phyloP scores from a whole-genome alignment of 2,797 vertebrate species.

The Cygnus olor region DNA sequence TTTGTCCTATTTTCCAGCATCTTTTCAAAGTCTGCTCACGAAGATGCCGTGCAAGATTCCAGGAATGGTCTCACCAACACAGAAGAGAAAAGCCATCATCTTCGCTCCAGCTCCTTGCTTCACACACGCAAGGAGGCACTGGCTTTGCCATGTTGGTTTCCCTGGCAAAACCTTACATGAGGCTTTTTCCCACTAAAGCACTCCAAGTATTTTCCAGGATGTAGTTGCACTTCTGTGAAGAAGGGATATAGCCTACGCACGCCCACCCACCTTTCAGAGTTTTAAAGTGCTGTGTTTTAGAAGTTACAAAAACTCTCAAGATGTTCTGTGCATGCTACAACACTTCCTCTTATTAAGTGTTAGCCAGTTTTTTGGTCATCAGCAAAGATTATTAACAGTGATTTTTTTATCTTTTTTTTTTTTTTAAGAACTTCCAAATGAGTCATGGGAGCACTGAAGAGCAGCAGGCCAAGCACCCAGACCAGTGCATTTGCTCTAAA shows the following conservation, averaged over 20 bases:
- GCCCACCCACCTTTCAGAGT: fast-evolving
- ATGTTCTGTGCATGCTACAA: background rate
- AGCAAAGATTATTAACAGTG: background rate
- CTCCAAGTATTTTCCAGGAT: background rate
- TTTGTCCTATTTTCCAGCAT: background rate
- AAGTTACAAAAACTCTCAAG: background rate
- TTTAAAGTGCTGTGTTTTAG: fast-evolving
- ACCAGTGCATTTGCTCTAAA: background rate
- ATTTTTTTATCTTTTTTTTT: background rate
- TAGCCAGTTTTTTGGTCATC: background rate
- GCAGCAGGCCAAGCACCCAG: background rate
- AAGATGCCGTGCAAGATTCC: background rate
- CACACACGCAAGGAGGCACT: background rate
- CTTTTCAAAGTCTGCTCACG: background rate
- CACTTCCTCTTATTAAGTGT: background rate
- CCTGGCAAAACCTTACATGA: background rate
- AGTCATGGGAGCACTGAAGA: background rate
- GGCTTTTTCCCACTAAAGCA: background rate
- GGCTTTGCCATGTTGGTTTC: background rate
- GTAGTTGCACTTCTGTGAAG: background rate
- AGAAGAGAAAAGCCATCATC: background rate
- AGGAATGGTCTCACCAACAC: background rate
- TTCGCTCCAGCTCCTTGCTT: background rate
- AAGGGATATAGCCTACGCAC: background rate
- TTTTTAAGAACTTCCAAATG: background rate